Base-by-base conservation (phyloP, 2,113 vertebrate genomes). In the Potamarius usumacintae region DNA sequence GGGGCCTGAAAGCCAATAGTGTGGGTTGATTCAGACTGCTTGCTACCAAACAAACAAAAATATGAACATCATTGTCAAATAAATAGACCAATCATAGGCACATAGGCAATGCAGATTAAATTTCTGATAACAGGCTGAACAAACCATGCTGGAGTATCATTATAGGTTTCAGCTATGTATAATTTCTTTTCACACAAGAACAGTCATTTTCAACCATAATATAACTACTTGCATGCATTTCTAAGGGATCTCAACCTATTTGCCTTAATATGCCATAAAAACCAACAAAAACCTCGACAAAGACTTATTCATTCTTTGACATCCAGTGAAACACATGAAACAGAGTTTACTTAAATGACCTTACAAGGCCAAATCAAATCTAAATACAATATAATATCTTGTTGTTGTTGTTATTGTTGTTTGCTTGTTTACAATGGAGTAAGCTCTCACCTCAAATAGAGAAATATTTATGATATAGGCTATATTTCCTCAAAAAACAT, bases 1-100 rank as follows among this genome's bases (percentile, higher is more conserved):
- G 71, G 55, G 85, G 84, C 84, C 62, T 84, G 86, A 87, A 90
- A 89, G 85, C 85, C 85, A 91, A 91, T 90, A 87, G 85, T 71
- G 82, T 87, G 83, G 79, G 67, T 67, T 84, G 82, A 87, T 85
- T 69, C 69, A 65, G 85, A 72, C 69, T 79, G 85, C 60, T 25
- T 76, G n/a, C 42, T 80, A 55, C 58, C 63, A 85, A 78, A 80
- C 53, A 63, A 52, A 79, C 7, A 20, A 55, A 82, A 58, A 67
- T 60, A 82, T 42, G 2, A 30, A 60, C 9, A 34, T 5, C 42
- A 9, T 81, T 42, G 53, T 80, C 14, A 57, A 80, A 80, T 57
- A 57, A 55, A 79, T 30, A 57, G 14, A 57, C 15, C 15, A 53
- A 55, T 17, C 50, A 25, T 52, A 1, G 50, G 42, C 42, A 50